phyloP scores from a whole-genome alignment of 1,140 invertebrate species.

The Coboldia fuscipes region DNA sequence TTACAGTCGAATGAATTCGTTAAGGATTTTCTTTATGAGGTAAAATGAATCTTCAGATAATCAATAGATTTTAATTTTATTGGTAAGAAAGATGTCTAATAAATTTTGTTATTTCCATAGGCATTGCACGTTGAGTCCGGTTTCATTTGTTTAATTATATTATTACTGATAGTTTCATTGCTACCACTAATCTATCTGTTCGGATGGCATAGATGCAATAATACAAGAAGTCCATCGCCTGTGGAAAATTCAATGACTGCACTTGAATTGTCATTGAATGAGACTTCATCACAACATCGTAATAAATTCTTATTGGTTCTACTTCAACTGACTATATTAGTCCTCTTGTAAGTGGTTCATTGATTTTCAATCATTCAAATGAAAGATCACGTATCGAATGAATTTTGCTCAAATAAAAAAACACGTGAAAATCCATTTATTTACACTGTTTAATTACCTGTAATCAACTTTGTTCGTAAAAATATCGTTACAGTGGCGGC shows the following conservation, averaged over 20 bases:
- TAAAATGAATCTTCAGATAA: too few species aligned
- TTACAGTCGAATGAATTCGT: too few species aligned
- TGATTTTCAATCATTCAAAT: neutral
- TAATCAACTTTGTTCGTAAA: neutral
- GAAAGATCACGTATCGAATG: neutral
- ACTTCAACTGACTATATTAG: neutral
- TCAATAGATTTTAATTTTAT: too few species aligned
- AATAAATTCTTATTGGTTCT: constrained; percentile 12
- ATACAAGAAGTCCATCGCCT: neutral
- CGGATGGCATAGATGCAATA: constrained; percentile 15
- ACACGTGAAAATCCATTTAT: neutral
- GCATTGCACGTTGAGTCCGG: constrained; percentile 24
- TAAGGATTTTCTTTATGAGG: too few species aligned
- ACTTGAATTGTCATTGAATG: constrained; percentile 1
- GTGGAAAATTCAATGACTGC: neutral
- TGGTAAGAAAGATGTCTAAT: too few species aligned
- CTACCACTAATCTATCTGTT: constrained; percentile 17
- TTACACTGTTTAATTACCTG: too few species aligned
- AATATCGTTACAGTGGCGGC: constrained; percentile 14
- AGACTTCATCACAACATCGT: constrained; percentile 15
- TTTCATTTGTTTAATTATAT: constrained; percentile 20
- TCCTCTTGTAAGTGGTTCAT: neutral
- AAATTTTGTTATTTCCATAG: too few species aligned
- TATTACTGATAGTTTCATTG: constrained; percentile 18
- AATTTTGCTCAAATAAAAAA: neutral